Conservation (phyloP, 1,140 invertebrate species). For the Euura saliciscinereae region DNA sequence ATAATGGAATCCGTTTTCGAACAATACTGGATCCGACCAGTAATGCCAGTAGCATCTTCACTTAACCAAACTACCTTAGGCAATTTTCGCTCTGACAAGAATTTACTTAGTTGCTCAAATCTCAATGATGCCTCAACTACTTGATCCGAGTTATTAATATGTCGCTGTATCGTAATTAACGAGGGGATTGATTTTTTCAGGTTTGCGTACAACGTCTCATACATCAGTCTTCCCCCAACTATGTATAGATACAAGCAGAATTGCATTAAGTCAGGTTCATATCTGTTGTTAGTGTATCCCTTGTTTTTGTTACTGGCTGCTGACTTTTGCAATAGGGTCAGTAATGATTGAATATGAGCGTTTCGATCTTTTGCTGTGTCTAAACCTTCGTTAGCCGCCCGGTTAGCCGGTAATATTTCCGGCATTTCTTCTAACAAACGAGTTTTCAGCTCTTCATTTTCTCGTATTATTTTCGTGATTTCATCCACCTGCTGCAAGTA, state of each 20-base stretch:
- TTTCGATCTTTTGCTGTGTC: neutral
- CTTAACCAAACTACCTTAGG: neutral
- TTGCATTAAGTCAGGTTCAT: neutral
- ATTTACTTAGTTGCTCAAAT: neutral
- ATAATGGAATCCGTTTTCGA: constrained; percentile 9
- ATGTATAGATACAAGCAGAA: constrained; percentile 6
- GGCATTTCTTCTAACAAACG: neutral
- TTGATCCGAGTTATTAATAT: neutral
- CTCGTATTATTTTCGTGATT: neutral
- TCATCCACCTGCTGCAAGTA: neutral
- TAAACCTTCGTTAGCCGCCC: neutral
- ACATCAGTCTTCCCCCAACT: neutral
- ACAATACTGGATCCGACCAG: constrained; percentile 10
- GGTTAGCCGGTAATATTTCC: neutral
- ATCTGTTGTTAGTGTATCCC: neutral
- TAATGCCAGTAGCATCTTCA: constrained; percentile 13
- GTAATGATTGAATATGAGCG: neutral
- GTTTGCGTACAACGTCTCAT: constrained; percentile 6
- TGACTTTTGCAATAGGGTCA: neutral
- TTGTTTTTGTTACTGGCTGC: neutral
- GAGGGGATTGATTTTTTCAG: neutral
- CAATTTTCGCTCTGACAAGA: neutral
- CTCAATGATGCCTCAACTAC: neutral
- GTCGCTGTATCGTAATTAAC: neutral
- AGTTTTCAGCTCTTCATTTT: constrained; percentile 4